Base-by-base conservation (phyloP, 2,888 invertebrate species). In the Odontocerum albicorne region DNA sequence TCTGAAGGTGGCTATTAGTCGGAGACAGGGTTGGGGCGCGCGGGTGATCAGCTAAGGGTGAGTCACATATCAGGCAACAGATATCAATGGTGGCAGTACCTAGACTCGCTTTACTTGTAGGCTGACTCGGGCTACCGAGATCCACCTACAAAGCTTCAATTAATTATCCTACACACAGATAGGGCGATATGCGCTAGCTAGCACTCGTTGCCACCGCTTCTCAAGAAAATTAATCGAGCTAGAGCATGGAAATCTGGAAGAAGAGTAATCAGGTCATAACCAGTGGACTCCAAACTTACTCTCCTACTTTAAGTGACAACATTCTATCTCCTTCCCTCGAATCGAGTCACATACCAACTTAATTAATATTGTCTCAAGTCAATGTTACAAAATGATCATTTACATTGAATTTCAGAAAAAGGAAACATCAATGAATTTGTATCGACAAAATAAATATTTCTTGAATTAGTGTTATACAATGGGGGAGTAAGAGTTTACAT, bases 181-280 rank as follows among this genome's bases (percentile, higher is more conserved):
- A 70, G 72, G 73, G 68, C n/a, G n/a, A n/a, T n/a, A n/a, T n/a
- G 68, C 72, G 67, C 67, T 71, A 73, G 80, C 79, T 77, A 76
- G 67, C 78, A 75, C 73, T 74, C 68, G 69, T 72, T 76, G 74
- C 75, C 76, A 74, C 75, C 82, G 80, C 81, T 78, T 80, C 74
- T 71, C 68, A 68, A 71, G 83, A 85, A 85, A 82, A 85, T 82
- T 78, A 83, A 80, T 80, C 82, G 81, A 81, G 86, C 84, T 81
- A 86, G 84, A 76, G 83, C 82, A 80, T 82, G 85, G 84, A 86
- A 86, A 86, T 86, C 86, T 86, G 86, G 79, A 85, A 85, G 81
- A 74, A 74, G 75, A 74, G 66, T 72, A 69, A 68, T 67, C 67
- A 69, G 53, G 60, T 62, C 45, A 55, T 38, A 45, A n/a, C n/a